These are phyloP conservation scores for Aphaenogaster ashmeadi DNA, from an alignment of 1,140 invertebrate genomes.

Conservation along the genomic window DNA sequence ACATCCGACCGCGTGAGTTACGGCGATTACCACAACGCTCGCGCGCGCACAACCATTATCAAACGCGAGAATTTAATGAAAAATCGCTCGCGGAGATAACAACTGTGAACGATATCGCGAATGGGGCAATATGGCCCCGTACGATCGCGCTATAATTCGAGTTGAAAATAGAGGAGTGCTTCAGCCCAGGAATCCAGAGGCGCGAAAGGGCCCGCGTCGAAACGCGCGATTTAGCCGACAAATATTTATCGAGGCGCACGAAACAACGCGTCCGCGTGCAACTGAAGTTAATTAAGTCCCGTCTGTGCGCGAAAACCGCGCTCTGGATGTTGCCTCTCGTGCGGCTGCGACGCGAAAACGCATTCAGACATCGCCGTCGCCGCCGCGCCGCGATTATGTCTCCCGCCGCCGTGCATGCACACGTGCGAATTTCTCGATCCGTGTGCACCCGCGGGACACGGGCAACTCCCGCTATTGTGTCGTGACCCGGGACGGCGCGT, in stretches of 20 bases:
- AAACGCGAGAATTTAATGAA: neutral
- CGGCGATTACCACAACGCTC: neutral
- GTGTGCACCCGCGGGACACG: neutral
- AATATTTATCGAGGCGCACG: constrained; percentile 43
- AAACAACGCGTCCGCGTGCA: constrained; percentile 22
- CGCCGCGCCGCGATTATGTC: constrained; percentile 33
- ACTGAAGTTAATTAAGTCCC: constrained; percentile 73
- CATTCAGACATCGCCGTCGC: constrained; percentile 64
- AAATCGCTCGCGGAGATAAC: neutral
- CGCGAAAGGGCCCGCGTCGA: too few relatives aligned
- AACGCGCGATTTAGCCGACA: neutral
- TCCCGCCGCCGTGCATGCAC: neutral
- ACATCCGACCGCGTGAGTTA: neutral
- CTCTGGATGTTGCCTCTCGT: constrained; percentile 60
- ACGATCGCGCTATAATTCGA: neutral
- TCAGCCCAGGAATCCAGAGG: neutral
- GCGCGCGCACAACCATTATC: constrained; percentile 2
- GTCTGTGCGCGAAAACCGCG: constrained; percentile 50
- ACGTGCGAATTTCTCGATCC: neutral
- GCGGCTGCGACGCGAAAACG: constrained; percentile 59
- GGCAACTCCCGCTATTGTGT: constrained; percentile 36
- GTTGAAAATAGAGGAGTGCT: neutral
- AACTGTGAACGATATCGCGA: neutral
- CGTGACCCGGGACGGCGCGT: constrained; percentile 56
- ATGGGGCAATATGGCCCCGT: neutral